Evolutionary conservation across 2,113 vertebrate genomes (phyloP), one percentile per base, ranked within the genome.

Genomic region (Hippotragus niger): DNA sequence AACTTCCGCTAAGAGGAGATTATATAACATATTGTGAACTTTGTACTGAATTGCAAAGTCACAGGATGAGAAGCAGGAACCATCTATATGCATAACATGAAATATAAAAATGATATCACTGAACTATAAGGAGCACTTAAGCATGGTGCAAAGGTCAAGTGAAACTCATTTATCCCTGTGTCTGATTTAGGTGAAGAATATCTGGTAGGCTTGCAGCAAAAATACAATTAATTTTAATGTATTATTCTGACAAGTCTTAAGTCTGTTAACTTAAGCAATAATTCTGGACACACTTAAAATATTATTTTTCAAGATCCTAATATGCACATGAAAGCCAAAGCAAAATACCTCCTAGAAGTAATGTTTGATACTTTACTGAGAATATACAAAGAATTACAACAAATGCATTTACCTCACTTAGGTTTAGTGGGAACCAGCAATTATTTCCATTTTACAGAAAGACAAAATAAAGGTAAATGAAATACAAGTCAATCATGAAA

Each of bases 361-460:
- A 55, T 81, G 23, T 60, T 67, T 92, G 40, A 80, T 80, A 71
- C 31, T 36, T 88, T 86, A 78, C 40, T 47, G 45, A 90, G 47
- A 52, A 43, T 8, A 92, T 55, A 45, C 53, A 87, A 74, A 97
- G 50, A 94, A 67, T 95, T 67, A 64, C 8, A 96, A 85, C 6
- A 58, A 95, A 43, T 5, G 53, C 15, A 71, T 82, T 81, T 88
- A 71, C 21, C 43, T 58, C 23, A 62, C 60, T 84, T 90, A 40
- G 31, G 6, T 85, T 89, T 97, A 58, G 91, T 83, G 55, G 36
- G 50, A 92, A 60, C 31, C 21, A 78, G 10, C 74, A 90, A 95
- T 94, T 80, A 90, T 53, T 78, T 96, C 27, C 62, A 53, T 81
- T 86, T 96, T 86, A 89, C 9, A 91, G 86, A 95, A 94, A 15